Evolutionary conservation across 2,797 vertebrate genomes (phyloP).

Genomic region (Leptodactylus fallax): DNA sequence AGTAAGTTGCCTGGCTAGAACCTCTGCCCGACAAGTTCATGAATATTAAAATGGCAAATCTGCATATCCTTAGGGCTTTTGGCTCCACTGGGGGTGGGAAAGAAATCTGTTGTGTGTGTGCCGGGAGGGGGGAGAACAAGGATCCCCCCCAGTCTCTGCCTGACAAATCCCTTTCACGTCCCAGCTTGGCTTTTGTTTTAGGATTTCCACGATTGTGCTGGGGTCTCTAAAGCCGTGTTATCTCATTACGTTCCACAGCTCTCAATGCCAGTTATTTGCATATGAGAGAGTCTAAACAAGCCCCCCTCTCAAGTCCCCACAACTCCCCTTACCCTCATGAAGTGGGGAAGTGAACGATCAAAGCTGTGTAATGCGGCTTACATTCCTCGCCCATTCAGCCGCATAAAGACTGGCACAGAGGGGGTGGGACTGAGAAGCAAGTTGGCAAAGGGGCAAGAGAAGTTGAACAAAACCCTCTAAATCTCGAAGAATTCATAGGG

Average conservation of each 20-base stretch:
- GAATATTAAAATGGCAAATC: slow-evolving; percentile 60
- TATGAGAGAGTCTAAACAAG: slow-evolving; percentile 54
- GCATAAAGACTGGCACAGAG: slow-evolving; percentile 62
- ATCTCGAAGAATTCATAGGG: slow-evolving; percentile 34
- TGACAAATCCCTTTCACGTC: slow-evolving; percentile 59
- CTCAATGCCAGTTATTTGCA: slow-evolving; percentile 52
- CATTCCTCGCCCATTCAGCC: slow-evolving; percentile 63
- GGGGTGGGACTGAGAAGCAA: slow-evolving; percentile 47
- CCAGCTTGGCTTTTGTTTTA: slow-evolving; percentile 60
- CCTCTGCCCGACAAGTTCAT: slow-evolving; percentile 55
- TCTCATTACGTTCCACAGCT: slow-evolving; percentile 49
- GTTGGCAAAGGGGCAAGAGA: slow-evolving; percentile 55
- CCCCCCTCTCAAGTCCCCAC: slow-evolving; percentile 42
- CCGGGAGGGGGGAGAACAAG: slow-evolving; percentile 48
- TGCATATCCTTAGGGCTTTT: slow-evolving; percentile 60
- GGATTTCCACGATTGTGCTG: slow-evolving; percentile 47
- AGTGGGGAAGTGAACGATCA: slow-evolving; percentile 63
- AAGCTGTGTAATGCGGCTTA: slow-evolving; percentile 62
- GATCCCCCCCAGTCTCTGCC: slow-evolving; percentile 45
- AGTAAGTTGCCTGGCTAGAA: slow-evolving; percentile 51
- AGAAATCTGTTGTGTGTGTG: slow-evolving; percentile 52
- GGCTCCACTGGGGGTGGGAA: slow-evolving; percentile 56
- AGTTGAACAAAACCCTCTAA: slow-evolving; percentile 41
- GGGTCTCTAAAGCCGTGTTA: slow-evolving; percentile 57
- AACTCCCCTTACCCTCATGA: slow-evolving; percentile 53